Evolutionary conservation across 2,797 vertebrate species (phyloP).

Genomic region (Pitangus sulphuratus): DNA sequence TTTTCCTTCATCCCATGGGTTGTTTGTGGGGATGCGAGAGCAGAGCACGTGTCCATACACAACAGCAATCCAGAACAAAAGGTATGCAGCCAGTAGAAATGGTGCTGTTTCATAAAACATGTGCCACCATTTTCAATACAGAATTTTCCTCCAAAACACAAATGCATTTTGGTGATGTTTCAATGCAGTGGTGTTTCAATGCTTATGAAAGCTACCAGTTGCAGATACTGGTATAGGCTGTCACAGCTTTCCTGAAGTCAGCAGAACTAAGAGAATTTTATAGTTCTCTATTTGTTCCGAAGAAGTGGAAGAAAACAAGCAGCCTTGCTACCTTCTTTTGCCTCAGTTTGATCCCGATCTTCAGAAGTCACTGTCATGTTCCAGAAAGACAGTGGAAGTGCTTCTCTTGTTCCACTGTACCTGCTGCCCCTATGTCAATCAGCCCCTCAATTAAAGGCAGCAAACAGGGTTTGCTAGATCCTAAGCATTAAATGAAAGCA

Average conservation of each 20-base stretch:
- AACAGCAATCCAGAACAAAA: background rate
- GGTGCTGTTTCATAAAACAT: background rate
- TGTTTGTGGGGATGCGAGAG: background rate
- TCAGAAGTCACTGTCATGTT: background rate
- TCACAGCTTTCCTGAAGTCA: background rate
- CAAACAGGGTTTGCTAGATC: background rate
- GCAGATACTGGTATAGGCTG: background rate
- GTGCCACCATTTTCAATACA: background rate
- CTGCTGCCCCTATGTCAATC: background rate
- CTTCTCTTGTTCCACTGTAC: background rate
- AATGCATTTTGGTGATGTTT: background rate
- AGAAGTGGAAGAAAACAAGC: background rate
- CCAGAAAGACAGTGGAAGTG: background rate
- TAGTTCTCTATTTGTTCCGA: background rate
- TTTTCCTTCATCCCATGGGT: background rate
- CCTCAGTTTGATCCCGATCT: background rate
- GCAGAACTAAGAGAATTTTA: background rate
- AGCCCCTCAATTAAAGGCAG: background rate
- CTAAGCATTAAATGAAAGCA: background rate
- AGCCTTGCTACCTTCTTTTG: background rate
- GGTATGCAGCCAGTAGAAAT: background rate
- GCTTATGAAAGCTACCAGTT: background rate
- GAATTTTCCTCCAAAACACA: background rate
- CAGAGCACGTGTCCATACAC: accelerated
- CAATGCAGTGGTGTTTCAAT: background rate